These are phyloP conservation scores for Leptestheria dahalacensis DNA, from an alignment of 1,140 invertebrate species.

Conservation along the genomic window DNA sequence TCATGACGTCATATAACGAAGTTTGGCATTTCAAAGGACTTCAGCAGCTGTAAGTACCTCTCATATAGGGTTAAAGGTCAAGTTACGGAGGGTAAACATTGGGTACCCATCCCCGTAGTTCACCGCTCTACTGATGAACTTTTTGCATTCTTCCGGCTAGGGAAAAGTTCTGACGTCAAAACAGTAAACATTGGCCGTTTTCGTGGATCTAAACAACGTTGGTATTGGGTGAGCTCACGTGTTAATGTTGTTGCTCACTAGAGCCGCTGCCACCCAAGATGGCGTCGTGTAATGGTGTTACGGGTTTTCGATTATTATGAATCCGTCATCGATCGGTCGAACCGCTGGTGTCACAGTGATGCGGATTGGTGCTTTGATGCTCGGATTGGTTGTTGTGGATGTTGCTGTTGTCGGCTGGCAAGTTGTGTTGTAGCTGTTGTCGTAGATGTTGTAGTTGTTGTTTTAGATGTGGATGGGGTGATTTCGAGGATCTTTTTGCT, in stretches of 20 bases:
- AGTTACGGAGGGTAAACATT: constrained; percentile 62
- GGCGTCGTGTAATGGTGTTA: constrained; percentile 18
- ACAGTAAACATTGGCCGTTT: constrained; percentile 54
- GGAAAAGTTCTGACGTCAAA: constrained; percentile 74
- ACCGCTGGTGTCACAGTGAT: background rate
- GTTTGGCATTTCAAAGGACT: constrained; percentile 11
- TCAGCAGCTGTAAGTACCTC: constrained; percentile 72
- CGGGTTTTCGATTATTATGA: constrained; percentile 11
- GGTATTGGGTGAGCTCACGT: background rate
- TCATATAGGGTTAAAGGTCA: constrained; percentile 73
- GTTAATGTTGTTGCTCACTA: background rate
- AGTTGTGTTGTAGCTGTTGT: background rate
- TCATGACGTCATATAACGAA: no score
- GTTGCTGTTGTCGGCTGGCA: background rate
- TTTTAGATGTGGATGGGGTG: no score
- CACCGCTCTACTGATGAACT: constrained; percentile 50
- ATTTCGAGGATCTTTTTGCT: background rate
- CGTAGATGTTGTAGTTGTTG: constrained; percentile 4
- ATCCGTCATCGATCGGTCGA: constrained; percentile 11
- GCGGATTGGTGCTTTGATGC: background rate
- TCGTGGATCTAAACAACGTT: constrained; percentile 20
- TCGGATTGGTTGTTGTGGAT: background rate
- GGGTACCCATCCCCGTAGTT: constrained; percentile 65
- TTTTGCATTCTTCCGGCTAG: constrained; percentile 69
- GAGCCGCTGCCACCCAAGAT: constrained; percentile 12